Percentiles rank a stretch among this genome's conserved stretches.
Conservation (phyloP, 2,888 invertebrate genomes). For the Cosmia trapezina region DNA sequence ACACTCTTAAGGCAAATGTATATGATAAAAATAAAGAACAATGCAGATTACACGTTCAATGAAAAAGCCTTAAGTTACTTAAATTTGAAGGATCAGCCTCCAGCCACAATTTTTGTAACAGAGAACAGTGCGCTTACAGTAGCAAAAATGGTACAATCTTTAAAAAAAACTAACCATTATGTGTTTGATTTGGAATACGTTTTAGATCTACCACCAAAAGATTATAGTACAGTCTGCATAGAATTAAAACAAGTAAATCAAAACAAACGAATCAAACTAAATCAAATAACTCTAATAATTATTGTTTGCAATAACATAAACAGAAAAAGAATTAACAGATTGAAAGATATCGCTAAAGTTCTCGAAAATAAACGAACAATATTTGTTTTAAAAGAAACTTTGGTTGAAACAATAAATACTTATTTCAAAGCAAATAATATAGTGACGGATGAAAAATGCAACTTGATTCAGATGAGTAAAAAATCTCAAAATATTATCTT, state of each 20-base stretch:
- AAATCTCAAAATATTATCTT: conserved; percentile 32
- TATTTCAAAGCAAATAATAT: conserved; percentile 22
- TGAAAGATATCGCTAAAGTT: conserved; percentile 18
- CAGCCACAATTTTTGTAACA: conserved; percentile 24
- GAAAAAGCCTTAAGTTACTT: neutral
- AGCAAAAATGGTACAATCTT: conserved; percentile 40
- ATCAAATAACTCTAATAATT: conserved; percentile 14
- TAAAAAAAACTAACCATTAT: conserved; percentile 14
- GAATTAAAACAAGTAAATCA: conserved; percentile 22
- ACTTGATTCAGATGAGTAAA: conserved; percentile 30
- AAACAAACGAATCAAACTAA: neutral
- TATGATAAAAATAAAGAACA: conserved; percentile 19
- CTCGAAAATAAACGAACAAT: conserved; percentile 16
- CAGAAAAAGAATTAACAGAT: neutral
- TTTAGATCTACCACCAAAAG: conserved; percentile 24
- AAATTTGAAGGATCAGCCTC: neutral
- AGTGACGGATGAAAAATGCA: conserved; percentile 28
- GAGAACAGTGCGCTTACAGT: conserved; percentile 32
- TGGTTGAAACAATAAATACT: conserved; percentile 3
- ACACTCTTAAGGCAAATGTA: conserved; percentile 13
- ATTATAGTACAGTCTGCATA: neutral
- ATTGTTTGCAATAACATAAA: conserved; percentile 25
- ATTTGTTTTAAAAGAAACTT: conserved; percentile 10
- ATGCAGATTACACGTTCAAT: conserved; percentile 30
- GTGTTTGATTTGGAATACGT: conserved; percentile 42